A percentile compares a stretch with the other conserved stretches of the same genome.
phyloP scores from a whole-genome alignment of 1,140 invertebrate genomes.

The Hylaeus anthracinus region DNA sequence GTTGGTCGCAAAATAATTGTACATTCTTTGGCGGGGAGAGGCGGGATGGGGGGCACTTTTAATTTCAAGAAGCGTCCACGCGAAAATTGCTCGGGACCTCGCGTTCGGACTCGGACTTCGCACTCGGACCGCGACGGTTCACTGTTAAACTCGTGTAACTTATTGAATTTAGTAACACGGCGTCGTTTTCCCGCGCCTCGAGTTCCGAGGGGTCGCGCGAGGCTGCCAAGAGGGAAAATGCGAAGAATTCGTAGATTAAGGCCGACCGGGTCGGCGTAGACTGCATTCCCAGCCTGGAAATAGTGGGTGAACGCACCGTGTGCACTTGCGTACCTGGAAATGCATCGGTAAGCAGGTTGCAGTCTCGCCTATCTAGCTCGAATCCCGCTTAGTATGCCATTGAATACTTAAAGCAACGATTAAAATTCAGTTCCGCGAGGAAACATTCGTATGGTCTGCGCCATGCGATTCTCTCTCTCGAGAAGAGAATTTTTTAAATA shows the following conservation, averaged over 20 bases:
- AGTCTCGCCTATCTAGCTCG: constrained; percentile 3
- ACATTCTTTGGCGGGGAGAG: too few species aligned
- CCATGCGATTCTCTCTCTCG: too few species aligned
- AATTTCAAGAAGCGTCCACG: too few species aligned
- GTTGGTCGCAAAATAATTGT: too few species aligned
- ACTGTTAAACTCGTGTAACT: too few species aligned
- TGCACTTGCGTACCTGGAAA: not conserved
- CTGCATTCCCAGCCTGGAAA: constrained; percentile 4
- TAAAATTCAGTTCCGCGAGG: not conserved
- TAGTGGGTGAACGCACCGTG: constrained; percentile 8
- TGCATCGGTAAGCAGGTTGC: constrained; percentile 19
- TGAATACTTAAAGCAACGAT: not conserved
- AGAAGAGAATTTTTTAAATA: too few species aligned
- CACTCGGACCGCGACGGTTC: too few species aligned
- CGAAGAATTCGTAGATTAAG: not conserved
- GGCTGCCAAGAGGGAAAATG: not conserved
- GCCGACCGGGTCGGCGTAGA: not conserved
- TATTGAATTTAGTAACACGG: too few species aligned
- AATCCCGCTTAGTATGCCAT: constrained; percentile 9
- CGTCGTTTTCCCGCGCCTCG: not conserved
- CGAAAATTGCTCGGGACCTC: too few species aligned
- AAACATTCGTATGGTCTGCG: not conserved
- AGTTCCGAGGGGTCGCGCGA: too few species aligned
- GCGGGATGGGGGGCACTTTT: too few species aligned
- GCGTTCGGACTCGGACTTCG: too few species aligned